phyloP scores from a whole-genome alignment of 2,888 invertebrate genomes.

The Aporophyla nigra region DNA sequence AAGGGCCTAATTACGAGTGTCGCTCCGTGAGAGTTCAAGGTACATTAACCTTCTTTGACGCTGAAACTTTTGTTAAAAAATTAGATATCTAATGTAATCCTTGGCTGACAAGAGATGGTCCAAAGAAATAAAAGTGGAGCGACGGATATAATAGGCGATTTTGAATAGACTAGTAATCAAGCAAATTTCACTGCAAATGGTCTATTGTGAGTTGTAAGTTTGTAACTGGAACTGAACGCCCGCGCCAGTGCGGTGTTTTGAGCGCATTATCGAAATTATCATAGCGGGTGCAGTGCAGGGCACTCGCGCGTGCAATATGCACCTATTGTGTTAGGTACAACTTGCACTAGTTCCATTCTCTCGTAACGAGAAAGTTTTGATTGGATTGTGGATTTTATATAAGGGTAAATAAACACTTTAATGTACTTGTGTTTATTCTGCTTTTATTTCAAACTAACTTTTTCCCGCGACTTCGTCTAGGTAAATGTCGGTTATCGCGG shows the following conservation, averaged over 20 bases:
- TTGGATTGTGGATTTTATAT: conserved; percentile 21
- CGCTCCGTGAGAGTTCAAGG: conserved; percentile 74
- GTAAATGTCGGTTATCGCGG: too few relatives aligned
- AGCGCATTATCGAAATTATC: conserved; percentile 76
- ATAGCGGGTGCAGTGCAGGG: conserved; percentile 69
- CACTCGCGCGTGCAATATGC: conserved; percentile 64
- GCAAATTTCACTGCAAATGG: conserved; percentile 66
- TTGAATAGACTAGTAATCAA: conserved; percentile 45
- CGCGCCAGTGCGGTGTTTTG: conserved; percentile 68
- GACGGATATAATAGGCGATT: conserved; percentile 25
- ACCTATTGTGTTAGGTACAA: conserved; percentile 27
- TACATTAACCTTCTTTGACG: conserved; percentile 69
- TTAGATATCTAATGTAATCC: conserved; percentile 34
- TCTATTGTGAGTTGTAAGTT: conserved; percentile 72
- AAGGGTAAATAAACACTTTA: conserved; percentile 1
- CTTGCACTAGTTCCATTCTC: conserved; percentile 38
- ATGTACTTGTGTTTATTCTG: neutral
- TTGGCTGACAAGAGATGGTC: conserved; percentile 2
- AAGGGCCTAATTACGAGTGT: conserved; percentile 81
- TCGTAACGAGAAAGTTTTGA: conserved; percentile 51
- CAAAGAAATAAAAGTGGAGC: conserved; percentile 39
- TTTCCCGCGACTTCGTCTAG: too few relatives aligned
- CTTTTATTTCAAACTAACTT: conserved; percentile 12
- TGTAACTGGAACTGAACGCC: conserved; percentile 71
- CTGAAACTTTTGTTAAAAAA: conserved; percentile 68